A percentile compares a stretch with the other conserved stretches of the same genome.
Evolutionary conservation across 2,113 vertebrate species (phyloP).

Genomic region (Xenus cinereus): DNA sequence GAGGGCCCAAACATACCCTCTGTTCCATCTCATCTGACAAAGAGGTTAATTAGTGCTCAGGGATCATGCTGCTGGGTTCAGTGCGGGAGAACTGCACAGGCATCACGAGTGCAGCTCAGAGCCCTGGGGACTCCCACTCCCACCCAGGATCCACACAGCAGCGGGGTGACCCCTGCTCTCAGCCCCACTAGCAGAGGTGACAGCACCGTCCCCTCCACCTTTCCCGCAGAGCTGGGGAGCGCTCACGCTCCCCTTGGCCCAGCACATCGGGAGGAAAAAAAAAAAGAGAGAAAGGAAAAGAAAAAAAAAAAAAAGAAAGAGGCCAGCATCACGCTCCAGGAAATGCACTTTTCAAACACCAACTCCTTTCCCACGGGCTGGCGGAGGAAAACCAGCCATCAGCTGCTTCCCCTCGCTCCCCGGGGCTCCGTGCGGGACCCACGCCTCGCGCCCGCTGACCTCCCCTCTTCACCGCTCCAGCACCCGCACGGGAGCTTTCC

Average conservation of each 20-base stretch:
- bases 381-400: conserved; percentile 19
- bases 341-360: conserved; percentile 64
- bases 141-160: background rate
- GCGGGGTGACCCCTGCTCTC: background rate
- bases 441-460: background rate
- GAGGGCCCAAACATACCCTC: background rate
- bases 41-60: background rate
- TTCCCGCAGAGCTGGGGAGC: background rate
- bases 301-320: background rate
- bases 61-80: fast-evolving
- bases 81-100: background rate
- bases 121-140: fast-evolving
- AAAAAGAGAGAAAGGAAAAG: background rate
- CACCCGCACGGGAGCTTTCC: background rate
- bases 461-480: background rate
- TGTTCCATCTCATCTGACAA: fast-evolving
- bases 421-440: background rate
- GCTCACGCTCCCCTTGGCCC: background rate
- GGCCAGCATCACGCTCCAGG: conserved; percentile 1
- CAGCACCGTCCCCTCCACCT: background rate
- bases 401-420: conserved; percentile 33
- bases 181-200: background rate
- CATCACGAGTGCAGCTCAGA: background rate
- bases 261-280: background rate
- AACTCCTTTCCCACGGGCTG: conserved; percentile 65